Base-by-base conservation (phyloP, 1,140 invertebrate species). In the Harpegnathos saltator region DNA sequence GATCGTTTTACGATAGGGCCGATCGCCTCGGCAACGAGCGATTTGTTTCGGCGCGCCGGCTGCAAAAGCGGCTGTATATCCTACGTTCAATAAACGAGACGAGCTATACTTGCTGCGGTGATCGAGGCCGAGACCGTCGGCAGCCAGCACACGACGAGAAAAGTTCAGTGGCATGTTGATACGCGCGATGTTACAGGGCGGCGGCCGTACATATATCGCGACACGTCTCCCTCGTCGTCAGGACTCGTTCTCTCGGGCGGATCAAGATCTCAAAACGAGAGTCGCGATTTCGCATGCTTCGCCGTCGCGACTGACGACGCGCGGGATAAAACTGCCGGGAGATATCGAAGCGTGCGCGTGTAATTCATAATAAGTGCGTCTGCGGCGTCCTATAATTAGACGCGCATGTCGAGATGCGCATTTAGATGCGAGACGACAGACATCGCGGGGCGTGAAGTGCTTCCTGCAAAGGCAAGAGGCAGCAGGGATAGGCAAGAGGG, bases 1-100 rank as follows among this genome's bases (percentile, higher is more conserved):
- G 65, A 78, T 58, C 15, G 62, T 77, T 77, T 77, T 38, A 77
- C 26, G 62, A 77, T 68, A 65, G 52, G 44, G 3, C 9, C 19
- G 62, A 66, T 77, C 4, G 19, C 38, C 38, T 29, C 3, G 52
- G 33, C 3, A 75, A 29, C 15, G 17, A 56, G 1, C 50, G 19
- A 44, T 68, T 5, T 29, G 3, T 68, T 44, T 68, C 14, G n/a
- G 22, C 4, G 5, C 54, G 26, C 58, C 17, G 11, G 65, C 9
- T 3, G 15, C 12, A 68, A 77, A 22, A 77, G 50, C 17, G 50
- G 5, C 19, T 38, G 62, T 68, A 58, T 44, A 56, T 78, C 24
- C 14, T 26, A 24, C 5, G 3, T 0, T 33, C 33, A 38, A 68
- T 54, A 33, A 65, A 14, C 26, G 65, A 54, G 5, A 44, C 19